Base-by-base conservation (phyloP, 1,140 invertebrate genomes). In the Lepidotrigona ventralis region DNA sequence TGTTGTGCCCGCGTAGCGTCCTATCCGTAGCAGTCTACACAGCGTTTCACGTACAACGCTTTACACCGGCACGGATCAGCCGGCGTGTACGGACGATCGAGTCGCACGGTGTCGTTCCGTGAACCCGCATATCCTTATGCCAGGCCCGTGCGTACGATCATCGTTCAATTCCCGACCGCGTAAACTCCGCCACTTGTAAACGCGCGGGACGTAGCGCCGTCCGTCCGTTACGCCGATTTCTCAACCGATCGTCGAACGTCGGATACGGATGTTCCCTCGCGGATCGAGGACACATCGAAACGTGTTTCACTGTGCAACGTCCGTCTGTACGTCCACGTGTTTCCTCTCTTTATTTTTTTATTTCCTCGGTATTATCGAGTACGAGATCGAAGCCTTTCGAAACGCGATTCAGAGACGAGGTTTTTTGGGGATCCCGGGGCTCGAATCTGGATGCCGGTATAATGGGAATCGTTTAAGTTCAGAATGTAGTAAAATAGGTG, bases 21-120 rank as follows among this genome's bases (percentile, higher is more conserved):
- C 70, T 85, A 23, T 29, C 63, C 69, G 33, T 39, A 9, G 33
- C 79, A 23, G 53, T 39, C 53, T 64, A 72, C 69, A 26, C 58
- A 39, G 21, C 21, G 66, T 15, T 33, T 19, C 72, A 64, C 58
- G 68, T 73, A 54, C 76, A 73, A 85, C 72, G 73, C 58, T 78
- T 79, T 81, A 84, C 85, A 84, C 53, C 78, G 54, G 56, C 74
- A 60, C n/a, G 78, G 58, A 74, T 88, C 87, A 88, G 58, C 58
- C 74, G 68, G 29, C 53, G 68, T 76, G 51, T 82, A 85, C 83
- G 86, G 78, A 79, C 82, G 79, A 87, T 85, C 86, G 83, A 73
- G 64, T 29, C 39, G 14, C 53, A 64, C 63, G 70, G 60, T 51
- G 63, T 71, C 60, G 70, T 74, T 79, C 51, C 68, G 77, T 80